phyloP scores from a whole-genome alignment of 2,888 invertebrate genomes.

The Synergus itoensis region DNA sequence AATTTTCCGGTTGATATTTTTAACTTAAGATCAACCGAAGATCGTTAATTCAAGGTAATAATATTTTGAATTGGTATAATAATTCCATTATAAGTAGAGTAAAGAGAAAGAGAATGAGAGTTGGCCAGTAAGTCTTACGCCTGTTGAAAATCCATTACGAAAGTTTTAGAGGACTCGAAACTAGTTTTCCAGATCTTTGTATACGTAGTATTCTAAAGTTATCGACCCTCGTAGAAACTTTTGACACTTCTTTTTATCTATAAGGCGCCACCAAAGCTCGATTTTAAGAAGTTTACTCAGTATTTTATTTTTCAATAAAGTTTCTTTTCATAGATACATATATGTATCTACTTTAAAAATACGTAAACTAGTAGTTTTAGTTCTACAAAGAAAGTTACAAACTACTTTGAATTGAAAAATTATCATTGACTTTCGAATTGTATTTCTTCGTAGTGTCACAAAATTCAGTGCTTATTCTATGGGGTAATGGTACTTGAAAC shows the following conservation, averaged over 20 bases:
- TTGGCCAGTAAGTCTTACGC: background rate
- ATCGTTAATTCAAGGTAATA: background rate
- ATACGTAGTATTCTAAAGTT: slow-evolving; percentile 6
- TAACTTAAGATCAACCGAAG: too few species aligned
- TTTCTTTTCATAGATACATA: background rate
- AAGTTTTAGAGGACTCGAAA: background rate
- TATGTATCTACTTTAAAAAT: background rate
- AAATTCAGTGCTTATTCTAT: background rate
- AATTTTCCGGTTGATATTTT: too few species aligned
- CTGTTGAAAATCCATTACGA: background rate
- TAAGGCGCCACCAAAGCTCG: slow-evolving; percentile 9
- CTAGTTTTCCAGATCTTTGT: background rate
- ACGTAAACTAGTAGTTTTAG: background rate
- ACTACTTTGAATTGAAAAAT: slow-evolving; percentile 6
- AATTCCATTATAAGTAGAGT: background rate
- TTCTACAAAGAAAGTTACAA: slow-evolving; percentile 14
- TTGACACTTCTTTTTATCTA: slow-evolving; percentile 16
- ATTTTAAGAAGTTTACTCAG: background rate
- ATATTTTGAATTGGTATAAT: background rate
- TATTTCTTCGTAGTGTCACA: background rate
- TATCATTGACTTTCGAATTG: background rate
- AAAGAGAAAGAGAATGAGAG: background rate
- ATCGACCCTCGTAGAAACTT: background rate
- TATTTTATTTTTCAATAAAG: background rate
- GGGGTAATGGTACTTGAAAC: too few species aligned